Conservation (phyloP, 2,888 invertebrate species). For the Emmelina monodactyla region DNA sequence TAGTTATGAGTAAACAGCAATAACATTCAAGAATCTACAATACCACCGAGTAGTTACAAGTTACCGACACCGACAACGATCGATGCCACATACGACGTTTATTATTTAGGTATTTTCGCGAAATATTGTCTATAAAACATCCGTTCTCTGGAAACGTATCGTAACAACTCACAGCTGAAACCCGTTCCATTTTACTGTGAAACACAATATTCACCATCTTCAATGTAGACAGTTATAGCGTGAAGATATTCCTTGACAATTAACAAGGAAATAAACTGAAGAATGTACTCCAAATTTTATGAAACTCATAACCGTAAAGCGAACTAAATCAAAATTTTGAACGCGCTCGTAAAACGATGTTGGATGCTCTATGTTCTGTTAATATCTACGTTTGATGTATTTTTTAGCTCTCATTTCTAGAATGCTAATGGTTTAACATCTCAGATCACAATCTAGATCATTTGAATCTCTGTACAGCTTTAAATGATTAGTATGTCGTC, state of each 20-base stretch:
- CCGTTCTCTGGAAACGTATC: conserved; percentile 40
- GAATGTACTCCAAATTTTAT: background rate
- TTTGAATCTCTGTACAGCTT: no score
- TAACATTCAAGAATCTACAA: no score
- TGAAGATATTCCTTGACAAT: background rate
- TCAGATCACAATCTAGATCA: no score
- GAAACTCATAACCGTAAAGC: background rate
- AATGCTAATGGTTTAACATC: no score
- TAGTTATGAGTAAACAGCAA: no score
- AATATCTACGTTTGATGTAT: no score
- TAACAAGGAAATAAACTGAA: conserved; percentile 1
- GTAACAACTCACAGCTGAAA: conserved; percentile 38
- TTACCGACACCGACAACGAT: no score
- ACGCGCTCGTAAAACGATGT: conserved; percentile 8
- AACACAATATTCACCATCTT: background rate
- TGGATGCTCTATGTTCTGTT: conserved; percentile 10
- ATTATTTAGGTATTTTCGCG: conserved; percentile 38
- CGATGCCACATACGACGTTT: conserved; percentile 36
- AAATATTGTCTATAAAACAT: conserved; percentile 48
- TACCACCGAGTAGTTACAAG: no score
- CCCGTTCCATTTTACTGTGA: conserved; percentile 20
- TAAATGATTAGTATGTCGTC: no score
- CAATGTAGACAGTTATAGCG: background rate
- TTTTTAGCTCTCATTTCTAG: no score
- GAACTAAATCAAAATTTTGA: conserved; percentile 1